Conservation (phyloP, 2,797 vertebrate genomes). For the Sylvia borin region DNA sequence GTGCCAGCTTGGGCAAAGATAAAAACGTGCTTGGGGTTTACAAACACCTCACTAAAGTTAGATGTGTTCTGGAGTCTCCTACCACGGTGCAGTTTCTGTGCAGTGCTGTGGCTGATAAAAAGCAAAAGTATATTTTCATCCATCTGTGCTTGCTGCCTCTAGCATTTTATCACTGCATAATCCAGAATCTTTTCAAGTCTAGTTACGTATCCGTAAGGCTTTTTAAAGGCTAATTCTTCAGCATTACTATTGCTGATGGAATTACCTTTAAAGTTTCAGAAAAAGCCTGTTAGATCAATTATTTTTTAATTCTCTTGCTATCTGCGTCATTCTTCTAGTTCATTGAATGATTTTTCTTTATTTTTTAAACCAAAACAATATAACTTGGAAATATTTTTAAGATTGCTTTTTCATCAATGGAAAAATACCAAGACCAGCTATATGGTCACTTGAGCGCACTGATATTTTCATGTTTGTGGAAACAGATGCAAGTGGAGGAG, state of each 20-base stretch:
- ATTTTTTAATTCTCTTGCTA: not conserved
- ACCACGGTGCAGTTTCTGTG: not conserved
- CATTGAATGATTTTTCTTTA: not conserved
- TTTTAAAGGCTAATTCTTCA: not conserved
- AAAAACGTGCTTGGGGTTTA: not conserved
- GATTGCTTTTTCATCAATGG: not conserved
- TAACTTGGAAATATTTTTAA: not conserved
- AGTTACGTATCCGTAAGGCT: not conserved
- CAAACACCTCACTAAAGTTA: not conserved
- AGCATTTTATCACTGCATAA: not conserved
- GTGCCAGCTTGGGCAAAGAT: not conserved
- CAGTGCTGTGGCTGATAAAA: not conserved
- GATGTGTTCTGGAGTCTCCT: not conserved
- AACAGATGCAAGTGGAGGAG: not conserved
- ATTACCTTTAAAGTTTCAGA: not conserved
- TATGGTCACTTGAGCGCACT: not conserved
- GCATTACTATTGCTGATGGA: rapidly evolving
- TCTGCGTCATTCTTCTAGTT: not conserved
- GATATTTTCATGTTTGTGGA: not conserved
- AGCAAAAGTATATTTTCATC: not conserved
- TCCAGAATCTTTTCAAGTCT: not conserved
- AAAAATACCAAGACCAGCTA: not conserved
- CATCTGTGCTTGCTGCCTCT: not conserved
- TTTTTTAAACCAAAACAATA: not conserved
- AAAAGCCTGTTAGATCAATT: not conserved